phyloP scores from a whole-genome alignment of 2,797 vertebrate genomes.

The Xiphorhynchus erythropygius region DNA sequence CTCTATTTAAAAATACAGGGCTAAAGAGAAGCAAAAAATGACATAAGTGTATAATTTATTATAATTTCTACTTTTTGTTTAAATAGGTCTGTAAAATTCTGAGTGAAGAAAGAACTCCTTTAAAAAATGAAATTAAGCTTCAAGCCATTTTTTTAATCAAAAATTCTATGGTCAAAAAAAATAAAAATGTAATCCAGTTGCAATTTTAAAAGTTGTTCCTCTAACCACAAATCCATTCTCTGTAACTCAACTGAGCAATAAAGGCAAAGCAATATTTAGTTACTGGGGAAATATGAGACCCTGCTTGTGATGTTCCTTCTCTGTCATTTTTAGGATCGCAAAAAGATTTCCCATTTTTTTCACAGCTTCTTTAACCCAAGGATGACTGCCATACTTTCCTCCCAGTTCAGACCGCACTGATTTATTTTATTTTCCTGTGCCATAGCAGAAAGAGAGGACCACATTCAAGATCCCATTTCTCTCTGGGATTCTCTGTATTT shows the following conservation, averaged over 20 bases:
- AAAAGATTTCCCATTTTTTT: neutral
- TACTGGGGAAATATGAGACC: slow-evolving; percentile 41
- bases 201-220: slow-evolving; percentile 41
- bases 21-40: neutral
- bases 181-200: neutral
- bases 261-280: slow-evolving; percentile 54
- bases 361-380: neutral
- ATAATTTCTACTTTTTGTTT: neutral
- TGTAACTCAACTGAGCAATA: slow-evolving; percentile 51
- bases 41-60: neutral
- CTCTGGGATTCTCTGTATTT: neutral
- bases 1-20: neutral
- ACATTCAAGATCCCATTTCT: neutral
- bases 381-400: neutral
- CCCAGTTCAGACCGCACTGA: neutral
- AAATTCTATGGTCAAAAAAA: neutral
- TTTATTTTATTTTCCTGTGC: neutral
- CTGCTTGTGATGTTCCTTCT: neutral
- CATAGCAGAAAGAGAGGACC: neutral
- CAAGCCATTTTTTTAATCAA: neutral
- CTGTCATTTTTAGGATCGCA: neutral
- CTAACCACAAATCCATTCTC: slow-evolving; percentile 42
- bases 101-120: neutral
- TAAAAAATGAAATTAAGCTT: neutral
- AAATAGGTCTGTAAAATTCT: slow-evolving; percentile 1